phyloP scores from a whole-genome alignment of 2,797 vertebrate genomes.

The Agapornis canus region DNA sequence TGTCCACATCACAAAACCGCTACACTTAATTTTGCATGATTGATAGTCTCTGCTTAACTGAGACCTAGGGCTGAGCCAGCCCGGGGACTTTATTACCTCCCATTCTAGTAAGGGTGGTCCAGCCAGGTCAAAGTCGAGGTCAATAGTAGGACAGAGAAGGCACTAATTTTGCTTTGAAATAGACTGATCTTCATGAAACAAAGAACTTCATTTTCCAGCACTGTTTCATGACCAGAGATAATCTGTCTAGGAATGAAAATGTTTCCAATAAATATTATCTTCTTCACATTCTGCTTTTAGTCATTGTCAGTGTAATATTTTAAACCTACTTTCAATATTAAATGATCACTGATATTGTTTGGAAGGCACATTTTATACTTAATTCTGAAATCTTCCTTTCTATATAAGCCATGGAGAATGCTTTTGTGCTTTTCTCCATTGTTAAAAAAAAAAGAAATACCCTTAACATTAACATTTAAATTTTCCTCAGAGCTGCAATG shows the following conservation, averaged over 20 bases:
- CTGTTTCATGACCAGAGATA: slow-evolving; percentile 21
- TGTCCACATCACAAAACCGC: slow-evolving; percentile 80
- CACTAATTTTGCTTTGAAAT: slow-evolving; percentile 70
- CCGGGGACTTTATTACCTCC: slow-evolving; percentile 79
- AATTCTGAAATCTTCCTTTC: not conserved
- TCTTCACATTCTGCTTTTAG: not conserved
- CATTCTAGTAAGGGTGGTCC: slow-evolving; percentile 82
- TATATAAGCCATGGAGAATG: not conserved
- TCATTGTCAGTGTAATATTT: not conserved
- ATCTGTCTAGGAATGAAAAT: not conserved
- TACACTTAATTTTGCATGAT: slow-evolving; percentile 79
- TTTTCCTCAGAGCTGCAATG: not conserved
- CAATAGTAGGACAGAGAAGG: slow-evolving; percentile 77
- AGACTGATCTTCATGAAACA: slow-evolving; percentile 59
- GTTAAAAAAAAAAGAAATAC: not conserved
- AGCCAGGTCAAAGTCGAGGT: slow-evolving; percentile 82
- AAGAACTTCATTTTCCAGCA: slow-evolving; percentile 59
- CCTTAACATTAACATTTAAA: not conserved
- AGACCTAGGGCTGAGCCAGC: slow-evolving; percentile 69
- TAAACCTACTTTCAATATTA: fast-evolving
- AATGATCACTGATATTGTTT: not conserved
- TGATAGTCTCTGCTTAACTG: slow-evolving; percentile 76
- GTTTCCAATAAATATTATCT: not conserved
- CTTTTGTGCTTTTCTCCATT: not conserved
- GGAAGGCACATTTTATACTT: not conserved